A percentile compares a stretch with the other conserved stretches of the same genome.
Conservation (phyloP, 2,888 invertebrate genomes). For the Rhagium mordax region DNA sequence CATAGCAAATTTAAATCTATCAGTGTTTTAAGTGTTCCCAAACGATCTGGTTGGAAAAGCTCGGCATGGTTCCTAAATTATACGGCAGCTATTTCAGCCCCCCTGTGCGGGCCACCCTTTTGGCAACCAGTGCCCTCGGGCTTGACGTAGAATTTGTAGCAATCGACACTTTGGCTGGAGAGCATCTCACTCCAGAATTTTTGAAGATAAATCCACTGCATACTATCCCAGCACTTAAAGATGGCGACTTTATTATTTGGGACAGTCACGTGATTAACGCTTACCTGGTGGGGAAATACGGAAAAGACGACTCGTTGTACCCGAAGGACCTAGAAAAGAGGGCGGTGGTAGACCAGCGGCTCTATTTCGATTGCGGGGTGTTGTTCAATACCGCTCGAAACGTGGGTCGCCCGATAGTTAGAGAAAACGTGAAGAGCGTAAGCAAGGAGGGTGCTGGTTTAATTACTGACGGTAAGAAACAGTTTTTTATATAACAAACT, state of each 20-base stretch:
- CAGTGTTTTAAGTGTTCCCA: background rate
- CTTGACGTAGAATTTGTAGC: conserved; percentile 68
- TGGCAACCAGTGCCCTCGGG: conserved; percentile 67
- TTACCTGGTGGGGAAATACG: conserved; percentile 54
- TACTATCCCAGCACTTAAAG: conserved; percentile 72
- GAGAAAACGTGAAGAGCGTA: conserved; percentile 55
- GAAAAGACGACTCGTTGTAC: conserved; percentile 69
- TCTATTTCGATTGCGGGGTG: conserved; percentile 72
- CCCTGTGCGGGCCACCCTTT: conserved; percentile 68
- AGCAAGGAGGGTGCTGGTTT: conserved; percentile 40
- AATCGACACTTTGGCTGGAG: conserved; percentile 68
- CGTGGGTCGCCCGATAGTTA: background rate
- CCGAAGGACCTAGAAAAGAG: conserved; percentile 72
- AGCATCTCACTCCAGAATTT: conserved; percentile 65
- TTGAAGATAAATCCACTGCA: conserved; percentile 71
- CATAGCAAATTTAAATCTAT: no score
- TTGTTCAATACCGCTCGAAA: conserved; percentile 68
- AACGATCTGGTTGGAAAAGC: background rate
- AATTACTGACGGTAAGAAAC: conserved; percentile 60
- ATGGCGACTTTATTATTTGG: conserved; percentile 73
- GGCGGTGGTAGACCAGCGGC: conserved; percentile 72
- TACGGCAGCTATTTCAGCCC: conserved; percentile 62
- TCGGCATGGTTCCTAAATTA: conserved; percentile 45
- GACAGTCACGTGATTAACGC: conserved; percentile 69
- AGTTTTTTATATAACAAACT: no score